These are phyloP conservation scores for Heliconius eleuchia DNA, from an alignment of 1,140 invertebrate species.

Conservation along the genomic window DNA sequence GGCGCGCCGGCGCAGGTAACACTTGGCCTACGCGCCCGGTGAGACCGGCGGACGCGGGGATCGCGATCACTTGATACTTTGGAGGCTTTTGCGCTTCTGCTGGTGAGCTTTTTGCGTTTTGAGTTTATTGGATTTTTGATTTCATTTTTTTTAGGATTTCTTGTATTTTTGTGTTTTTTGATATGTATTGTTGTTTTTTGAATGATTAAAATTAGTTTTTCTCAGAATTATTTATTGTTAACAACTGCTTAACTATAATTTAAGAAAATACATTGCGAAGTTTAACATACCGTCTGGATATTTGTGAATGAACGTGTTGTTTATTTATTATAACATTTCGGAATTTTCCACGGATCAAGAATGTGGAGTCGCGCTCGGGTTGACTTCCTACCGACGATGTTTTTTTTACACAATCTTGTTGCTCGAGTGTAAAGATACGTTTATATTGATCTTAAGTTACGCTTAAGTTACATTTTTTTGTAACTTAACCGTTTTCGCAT, in stretches of 20 bases:
- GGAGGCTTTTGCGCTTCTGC: constrained; percentile 22
- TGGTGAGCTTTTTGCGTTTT: neutral
- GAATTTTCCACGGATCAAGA: constrained; percentile 60
- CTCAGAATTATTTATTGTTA: neutral
- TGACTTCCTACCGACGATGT: constrained; percentile 80
- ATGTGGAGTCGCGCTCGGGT: constrained; percentile 52
- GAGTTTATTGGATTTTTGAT: neutral
- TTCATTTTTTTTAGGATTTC: neutral
- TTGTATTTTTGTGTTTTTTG: neutral
- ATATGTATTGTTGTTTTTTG: neutral
- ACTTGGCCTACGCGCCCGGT: constrained; percentile 74
- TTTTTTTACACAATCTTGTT: constrained; percentile 81
- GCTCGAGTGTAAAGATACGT: constrained; percentile 67
- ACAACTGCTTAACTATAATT: neutral
- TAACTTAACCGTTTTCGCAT: neutral
- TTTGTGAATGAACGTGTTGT: neutral
- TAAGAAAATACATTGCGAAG: neutral
- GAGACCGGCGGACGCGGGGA: constrained; percentile 64
- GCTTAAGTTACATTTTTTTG: constrained; percentile 26
- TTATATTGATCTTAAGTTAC: constrained; percentile 48
- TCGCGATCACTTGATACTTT: constrained; percentile 57
- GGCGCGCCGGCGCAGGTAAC: constrained; percentile 70
- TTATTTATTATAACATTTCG: constrained; percentile 20
- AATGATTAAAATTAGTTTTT: neutral
- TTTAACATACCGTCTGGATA: neutral